Evolutionary conservation across 2,113 vertebrate species (phyloP), one percentile per base, ranked within the genome.

Genomic region (Odobenus rosmarus): DNA sequence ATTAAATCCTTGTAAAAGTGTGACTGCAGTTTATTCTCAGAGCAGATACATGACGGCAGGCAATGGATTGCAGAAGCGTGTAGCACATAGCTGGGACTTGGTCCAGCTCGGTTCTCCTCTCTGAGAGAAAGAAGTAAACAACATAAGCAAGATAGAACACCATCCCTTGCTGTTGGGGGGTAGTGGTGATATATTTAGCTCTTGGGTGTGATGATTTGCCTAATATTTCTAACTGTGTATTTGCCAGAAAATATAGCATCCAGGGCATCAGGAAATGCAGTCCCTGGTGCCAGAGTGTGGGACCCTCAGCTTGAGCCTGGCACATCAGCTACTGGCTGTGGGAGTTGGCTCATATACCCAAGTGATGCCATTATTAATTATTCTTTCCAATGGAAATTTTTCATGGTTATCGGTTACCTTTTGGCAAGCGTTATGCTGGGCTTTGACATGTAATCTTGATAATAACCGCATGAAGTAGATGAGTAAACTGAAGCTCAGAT

Each of bases 51-150:
- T 71, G 61, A 72, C n/a, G 77, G 92, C 88, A 97, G 96, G 93
- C 92, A 84, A 7, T 62, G 86, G 57, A 84, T 59, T 80, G 24
- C 69, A 88, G 23, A 88, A 62, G 83, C 87, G 9, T 96, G 95
- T 92, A 57, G 96, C 93, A 97, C 96, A 36, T 97, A 24, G n/a
- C 87, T 95, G 97, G 97, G 98, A 93, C 90, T 24, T 95, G 90
- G 90, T 97, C 98, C 96, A 98, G 94, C 84, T 96, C 89, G 57
- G 93, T 90, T 90, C 90, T 97, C 67, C 76, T 85, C 61, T 82
- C 84, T 8, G 57, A 39, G 88, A 88, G 84, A 82, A 92, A 90
- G 79, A 97, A 97, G 84, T 93, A 97, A 98, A 97, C 95, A 98
- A 69, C 97, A 96, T 36, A 97, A 95, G 96, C 24, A 76, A 90